Conservation (phyloP, 2,888 invertebrate genomes). For the Dorcus hopei region DNA sequence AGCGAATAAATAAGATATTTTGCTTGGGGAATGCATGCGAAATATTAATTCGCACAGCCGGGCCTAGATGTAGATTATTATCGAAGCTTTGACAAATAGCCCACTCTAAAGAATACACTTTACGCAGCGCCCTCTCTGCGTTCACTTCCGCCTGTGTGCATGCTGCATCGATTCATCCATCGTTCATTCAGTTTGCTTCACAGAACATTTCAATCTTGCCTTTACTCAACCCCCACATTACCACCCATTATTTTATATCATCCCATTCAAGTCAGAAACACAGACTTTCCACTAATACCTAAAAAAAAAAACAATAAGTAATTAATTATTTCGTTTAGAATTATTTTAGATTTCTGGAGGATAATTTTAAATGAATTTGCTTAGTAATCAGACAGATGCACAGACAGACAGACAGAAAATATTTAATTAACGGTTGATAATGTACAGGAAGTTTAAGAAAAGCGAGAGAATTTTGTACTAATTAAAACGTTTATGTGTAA, state of each 20-base stretch:
- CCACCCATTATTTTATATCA: conserved; percentile 9
- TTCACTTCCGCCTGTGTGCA: conserved; percentile 34
- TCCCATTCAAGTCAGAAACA: conserved; percentile 4
- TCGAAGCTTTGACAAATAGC: conserved; percentile 35
- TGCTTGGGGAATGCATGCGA: not conserved
- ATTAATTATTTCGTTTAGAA: not conserved
- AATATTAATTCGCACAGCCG: not conserved
- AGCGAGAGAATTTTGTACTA: conserved; percentile 3
- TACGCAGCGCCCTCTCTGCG: conserved; percentile 26
- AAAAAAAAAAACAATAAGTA: not conserved
- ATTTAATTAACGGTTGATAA: no score
- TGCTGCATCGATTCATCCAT: conserved; percentile 34
- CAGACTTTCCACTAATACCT: conserved; percentile 1
- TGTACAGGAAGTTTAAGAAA: no score
- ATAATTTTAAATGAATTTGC: no score
- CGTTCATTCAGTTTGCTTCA: conserved; percentile 37
- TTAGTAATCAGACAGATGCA: no score
- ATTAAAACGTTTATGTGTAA: conserved; percentile 20
- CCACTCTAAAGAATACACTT: conserved; percentile 35
- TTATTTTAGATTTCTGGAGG: not conserved
- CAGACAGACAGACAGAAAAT: no score
- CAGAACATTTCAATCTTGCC: conserved; percentile 37
- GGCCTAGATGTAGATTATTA: conserved; percentile 24
- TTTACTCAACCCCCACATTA: conserved; percentile 4
- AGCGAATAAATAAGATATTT: not conserved